Evolutionary conservation across 2,113 vertebrate species (phyloP), one percentile per base, ranked within the genome.

Genomic region (Ranitomeya imitator): DNA sequence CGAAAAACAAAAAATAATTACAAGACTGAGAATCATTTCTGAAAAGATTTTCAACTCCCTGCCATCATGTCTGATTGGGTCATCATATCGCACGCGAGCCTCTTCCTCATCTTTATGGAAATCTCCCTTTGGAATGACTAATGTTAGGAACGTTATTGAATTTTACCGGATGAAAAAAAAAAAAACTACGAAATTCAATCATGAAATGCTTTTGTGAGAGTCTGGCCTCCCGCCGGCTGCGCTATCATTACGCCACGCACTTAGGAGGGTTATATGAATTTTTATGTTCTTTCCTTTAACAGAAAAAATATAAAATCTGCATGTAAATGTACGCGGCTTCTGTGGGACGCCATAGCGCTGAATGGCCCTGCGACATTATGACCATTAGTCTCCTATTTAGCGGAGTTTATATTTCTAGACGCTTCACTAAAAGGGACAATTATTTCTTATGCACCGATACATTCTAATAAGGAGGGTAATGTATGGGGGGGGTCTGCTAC

Each of bases 281-380:
- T 89, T 74, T 92, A 87, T 15, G 37, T 83, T 88, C 90, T 91
- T 84, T 89, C 78, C 73, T 60, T 85, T 85, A 79, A 90, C 85
- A 89, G 37, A 91, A 87, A 78, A 81, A 7, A 59, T 90, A 88
- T 74, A 88, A 93, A 90, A 93, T 93, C 91, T 92, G 92, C 90
- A 94, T 93, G 93, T 91, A 93, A 93, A 93, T 90, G 88, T 85
- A 92, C 91, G 90, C 93, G 26, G 69, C 87, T 90, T 86, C 91
- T 91, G 11, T 86, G 88, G 92, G 93, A 92, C 90, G 90, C 91
- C 86, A 3, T 89, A 92, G 88, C 92, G 86, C 73, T 79, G 89
- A 92, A 81, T 90, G 84, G 81, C 90, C 91, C 89, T 79, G 81
- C 94, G 93, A 91, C 93, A 93, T 91, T 91, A 76, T 89, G 79